Conservation (phyloP, 2,797 vertebrate genomes). For the Pogoniulus pusillus region DNA sequence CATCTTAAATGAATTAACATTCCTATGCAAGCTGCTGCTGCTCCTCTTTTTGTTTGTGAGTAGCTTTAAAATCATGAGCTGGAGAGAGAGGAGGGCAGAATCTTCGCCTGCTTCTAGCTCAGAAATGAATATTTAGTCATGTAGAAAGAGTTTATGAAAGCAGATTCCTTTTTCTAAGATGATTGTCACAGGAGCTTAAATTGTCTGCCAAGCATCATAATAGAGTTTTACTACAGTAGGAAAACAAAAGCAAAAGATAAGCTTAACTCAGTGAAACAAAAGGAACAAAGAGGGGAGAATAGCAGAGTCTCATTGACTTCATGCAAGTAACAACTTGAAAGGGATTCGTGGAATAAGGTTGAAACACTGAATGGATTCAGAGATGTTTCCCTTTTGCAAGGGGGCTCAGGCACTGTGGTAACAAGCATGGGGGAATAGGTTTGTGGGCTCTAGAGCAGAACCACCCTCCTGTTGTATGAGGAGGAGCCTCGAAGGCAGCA, state of each 20-base stretch:
- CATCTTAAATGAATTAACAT: neutral
- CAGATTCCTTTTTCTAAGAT: slow-evolving; percentile 64
- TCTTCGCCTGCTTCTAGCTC: neutral
- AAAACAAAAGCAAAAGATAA: slow-evolving; percentile 75
- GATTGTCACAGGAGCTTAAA: slow-evolving; percentile 71
- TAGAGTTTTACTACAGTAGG: slow-evolving; percentile 67
- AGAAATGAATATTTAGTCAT: slow-evolving; percentile 50
- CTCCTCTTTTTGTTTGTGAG: neutral
- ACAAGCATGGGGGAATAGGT: neutral
- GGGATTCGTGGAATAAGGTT: slow-evolving; percentile 41
- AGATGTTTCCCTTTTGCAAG: neutral
- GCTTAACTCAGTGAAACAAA: slow-evolving; percentile 65
- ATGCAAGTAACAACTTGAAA: slow-evolving; percentile 30
- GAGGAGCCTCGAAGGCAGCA: neutral
- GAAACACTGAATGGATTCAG: neutral
- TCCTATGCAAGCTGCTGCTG: neutral
- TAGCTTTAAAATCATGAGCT: slow-evolving; percentile 38
- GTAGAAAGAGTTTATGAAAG: slow-evolving; percentile 64
- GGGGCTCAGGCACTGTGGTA: neutral
- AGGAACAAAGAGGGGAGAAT: slow-evolving; percentile 58
- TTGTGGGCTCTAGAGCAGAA: neutral
- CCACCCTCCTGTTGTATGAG: neutral
- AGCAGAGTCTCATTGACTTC: slow-evolving; percentile 30
- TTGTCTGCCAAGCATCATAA: slow-evolving; percentile 69
- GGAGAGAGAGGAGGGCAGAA: neutral